Evolutionary conservation across 1,140 invertebrate species (phyloP).

Genomic region (Melipona quadrifasciata): DNA sequence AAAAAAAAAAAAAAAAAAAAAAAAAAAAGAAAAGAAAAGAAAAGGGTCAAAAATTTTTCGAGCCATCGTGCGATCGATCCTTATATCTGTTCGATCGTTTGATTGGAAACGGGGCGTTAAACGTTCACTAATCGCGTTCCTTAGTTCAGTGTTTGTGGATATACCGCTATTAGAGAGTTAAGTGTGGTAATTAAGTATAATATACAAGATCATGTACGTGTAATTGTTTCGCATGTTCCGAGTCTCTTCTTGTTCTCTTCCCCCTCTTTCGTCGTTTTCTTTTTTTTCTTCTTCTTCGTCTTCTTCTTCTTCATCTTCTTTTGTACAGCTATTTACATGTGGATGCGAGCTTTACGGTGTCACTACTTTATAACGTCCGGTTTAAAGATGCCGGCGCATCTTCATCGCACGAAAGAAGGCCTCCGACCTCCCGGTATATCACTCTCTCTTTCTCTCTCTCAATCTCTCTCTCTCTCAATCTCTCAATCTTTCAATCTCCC

Average conservation of each 20-base stretch:
- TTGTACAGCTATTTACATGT: conserved; percentile 79
- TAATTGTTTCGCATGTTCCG: conserved; percentile 67
- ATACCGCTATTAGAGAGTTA: conserved; percentile 71
- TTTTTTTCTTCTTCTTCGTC: conserved; percentile 24
- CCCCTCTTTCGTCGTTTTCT: conserved; percentile 1
- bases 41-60: conserved; percentile 5
- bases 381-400: conserved; percentile 66
- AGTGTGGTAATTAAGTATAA: conserved; percentile 79
- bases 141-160: conserved; percentile 47
- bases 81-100: not conserved
- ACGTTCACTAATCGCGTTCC: conserved; percentile 22
- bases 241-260: conserved; percentile 27
- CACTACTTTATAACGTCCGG: conserved; percentile 59
- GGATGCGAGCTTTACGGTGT: conserved; percentile 67
- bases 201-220: conserved; percentile 75
- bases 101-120: conserved; percentile 50
- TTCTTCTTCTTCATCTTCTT: conserved; percentile 49
- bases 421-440: conserved; percentile 45
- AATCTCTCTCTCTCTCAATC: not conserved
- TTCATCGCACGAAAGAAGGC: conserved; percentile 30
- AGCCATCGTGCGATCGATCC: not conserved
- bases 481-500: not conserved
- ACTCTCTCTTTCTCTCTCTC: not conserved
- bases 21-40: not conserved
- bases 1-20: too few species aligned